Percentiles rank a stretch among this genome's conserved stretches.
These are phyloP conservation scores for Harmothoe impar DNA, from an alignment of 2,888 invertebrate species.

Conservation along the genomic window DNA sequence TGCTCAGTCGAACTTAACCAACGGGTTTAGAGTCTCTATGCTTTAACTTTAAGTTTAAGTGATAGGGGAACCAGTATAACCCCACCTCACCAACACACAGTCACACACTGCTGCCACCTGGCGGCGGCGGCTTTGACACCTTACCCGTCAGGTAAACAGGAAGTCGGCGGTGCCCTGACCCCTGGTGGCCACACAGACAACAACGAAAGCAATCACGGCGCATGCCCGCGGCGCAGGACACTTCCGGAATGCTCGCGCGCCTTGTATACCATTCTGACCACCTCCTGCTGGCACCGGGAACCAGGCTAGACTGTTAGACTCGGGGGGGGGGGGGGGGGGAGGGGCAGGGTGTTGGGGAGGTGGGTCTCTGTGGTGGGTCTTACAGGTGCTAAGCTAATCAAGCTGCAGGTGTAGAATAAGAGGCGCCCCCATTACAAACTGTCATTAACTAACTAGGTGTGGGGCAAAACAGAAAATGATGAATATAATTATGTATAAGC, in stretches of 20 bases:
- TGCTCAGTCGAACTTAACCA: too few species aligned
- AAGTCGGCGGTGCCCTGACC: background rate
- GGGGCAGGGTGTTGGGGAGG: background rate
- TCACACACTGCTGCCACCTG: background rate
- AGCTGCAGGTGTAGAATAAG: background rate
- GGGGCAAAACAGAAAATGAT: too few species aligned
- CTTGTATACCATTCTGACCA: background rate
- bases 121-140: background rate
- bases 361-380: background rate
- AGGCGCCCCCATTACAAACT: background rate
- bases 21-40: too few species aligned
- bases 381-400: constrained; percentile 44
- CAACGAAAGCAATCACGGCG: constrained; percentile 25
- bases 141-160: background rate
- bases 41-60: too few species aligned
- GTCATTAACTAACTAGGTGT: background rate
- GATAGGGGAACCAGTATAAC: too few species aligned
- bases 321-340: background rate
- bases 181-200: background rate
- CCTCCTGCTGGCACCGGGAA: background rate
- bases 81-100: too few species aligned
- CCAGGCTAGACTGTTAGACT: too few species aligned
- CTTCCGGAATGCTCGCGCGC: constrained; percentile 31
- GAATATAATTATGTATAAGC: too few species aligned
- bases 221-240: background rate